Conservation (phyloP, 2,113 vertebrate genomes). For the Semnornis frantzii region DNA sequence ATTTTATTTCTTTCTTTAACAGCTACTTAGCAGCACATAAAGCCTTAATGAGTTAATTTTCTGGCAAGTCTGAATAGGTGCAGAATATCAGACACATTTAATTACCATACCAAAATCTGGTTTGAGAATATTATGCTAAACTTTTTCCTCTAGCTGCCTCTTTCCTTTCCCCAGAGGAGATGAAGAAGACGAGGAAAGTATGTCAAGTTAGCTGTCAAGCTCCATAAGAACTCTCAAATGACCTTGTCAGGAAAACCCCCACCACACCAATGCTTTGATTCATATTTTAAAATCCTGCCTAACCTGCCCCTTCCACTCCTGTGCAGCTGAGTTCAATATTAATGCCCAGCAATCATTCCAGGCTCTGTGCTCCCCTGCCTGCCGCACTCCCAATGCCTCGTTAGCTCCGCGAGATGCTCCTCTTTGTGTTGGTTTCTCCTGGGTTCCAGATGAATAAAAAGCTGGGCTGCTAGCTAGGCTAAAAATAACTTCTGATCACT, state of each 20-base stretch:
- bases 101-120: constrained; percentile 8
- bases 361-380: not conserved
- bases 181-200: constrained; percentile 18
- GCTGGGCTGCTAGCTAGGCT: not conserved
- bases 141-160: not conserved
- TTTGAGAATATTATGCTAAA: not conserved
- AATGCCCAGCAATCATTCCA: constrained; percentile 17
- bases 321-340: constrained; percentile 24
- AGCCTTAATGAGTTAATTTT: constrained; percentile 10
- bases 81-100: not conserved
- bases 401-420: not conserved
- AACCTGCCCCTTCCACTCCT: constrained; percentile 20
- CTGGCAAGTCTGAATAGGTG: not conserved
- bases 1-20: too few relatives aligned
- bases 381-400: not conserved
- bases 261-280: constrained; percentile 4
- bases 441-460: constrained; percentile 4
- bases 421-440: not conserved
- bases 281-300: constrained; percentile 51
- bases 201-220: constrained; percentile 4
- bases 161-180: not conserved
- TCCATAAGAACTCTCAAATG: constrained; percentile 34
- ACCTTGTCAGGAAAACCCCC: not conserved
- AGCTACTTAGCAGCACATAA: not conserved
- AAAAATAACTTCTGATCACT: not conserved